Evolutionary conservation across 2,797 vertebrate genomes (phyloP).

Genomic region (Myotis findleyi): DNA sequence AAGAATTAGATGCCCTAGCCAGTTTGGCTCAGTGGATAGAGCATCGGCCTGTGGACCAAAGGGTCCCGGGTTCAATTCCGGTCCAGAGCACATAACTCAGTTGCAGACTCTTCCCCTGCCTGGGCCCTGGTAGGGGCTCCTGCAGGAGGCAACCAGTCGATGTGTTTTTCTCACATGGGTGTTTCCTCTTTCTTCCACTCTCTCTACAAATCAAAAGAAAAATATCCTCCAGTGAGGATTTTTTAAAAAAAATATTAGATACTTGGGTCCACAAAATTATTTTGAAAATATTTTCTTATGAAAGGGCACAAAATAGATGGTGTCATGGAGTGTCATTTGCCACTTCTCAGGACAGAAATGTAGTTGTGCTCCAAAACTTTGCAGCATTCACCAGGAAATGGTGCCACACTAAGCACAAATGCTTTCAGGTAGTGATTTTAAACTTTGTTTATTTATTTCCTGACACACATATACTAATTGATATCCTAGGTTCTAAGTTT

Average conservation of each 20-base stretch:
- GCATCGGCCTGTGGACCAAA: too few relatives aligned
- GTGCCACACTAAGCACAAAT: neutral
- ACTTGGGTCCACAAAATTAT: neutral
- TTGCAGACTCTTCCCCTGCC: too few relatives aligned
- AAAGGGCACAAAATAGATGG: neutral
- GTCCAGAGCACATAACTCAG: too few relatives aligned
- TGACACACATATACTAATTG: neutral
- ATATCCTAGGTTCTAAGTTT: neutral
- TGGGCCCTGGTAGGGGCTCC: too few relatives aligned
- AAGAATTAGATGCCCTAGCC: too few relatives aligned
- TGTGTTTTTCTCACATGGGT: too few relatives aligned
- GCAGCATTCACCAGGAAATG: neutral
- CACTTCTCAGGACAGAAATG: neutral
- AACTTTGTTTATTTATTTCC: neutral
- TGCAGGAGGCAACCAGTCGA: too few relatives aligned
- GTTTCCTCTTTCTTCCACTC: too few relatives aligned
- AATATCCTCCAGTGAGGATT: neutral
- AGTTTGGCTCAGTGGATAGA: too few relatives aligned
- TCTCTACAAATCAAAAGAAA: too few relatives aligned
- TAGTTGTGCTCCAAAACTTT: neutral
- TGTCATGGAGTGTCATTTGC: neutral
- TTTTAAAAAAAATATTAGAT: neutral
- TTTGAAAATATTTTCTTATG: conserved; percentile 1
- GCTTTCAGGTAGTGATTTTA: neutral
- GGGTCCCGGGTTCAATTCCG: too few relatives aligned